Conservation (phyloP, 2,797 vertebrate species). For the Poecilia picta region DNA sequence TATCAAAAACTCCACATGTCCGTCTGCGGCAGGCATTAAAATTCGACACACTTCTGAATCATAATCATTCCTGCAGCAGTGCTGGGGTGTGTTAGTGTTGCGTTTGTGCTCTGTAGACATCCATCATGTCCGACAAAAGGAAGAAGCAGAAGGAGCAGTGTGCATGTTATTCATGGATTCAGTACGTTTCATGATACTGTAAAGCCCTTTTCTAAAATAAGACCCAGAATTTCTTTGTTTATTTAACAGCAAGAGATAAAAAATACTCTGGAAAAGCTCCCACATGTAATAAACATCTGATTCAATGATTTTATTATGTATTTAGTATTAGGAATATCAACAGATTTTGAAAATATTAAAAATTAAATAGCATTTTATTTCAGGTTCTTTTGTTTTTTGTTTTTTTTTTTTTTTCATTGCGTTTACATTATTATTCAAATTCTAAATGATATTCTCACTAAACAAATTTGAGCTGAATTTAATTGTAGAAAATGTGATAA, state of each 20-base stretch:
- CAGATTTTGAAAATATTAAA: background rate
- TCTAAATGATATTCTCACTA: background rate
- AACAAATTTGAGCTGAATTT: background rate
- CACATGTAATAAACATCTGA: background rate
- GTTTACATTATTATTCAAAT: background rate
- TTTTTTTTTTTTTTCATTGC: background rate
- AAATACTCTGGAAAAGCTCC: background rate
- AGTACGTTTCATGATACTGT: background rate
- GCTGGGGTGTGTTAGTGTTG: background rate
- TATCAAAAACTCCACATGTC: conserved; percentile 1
- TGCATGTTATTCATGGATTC: background rate
- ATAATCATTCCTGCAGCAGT: conserved; percentile 14
- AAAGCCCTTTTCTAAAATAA: background rate
- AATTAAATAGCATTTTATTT: background rate
- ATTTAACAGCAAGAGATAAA: background rate
- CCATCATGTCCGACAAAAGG: background rate
- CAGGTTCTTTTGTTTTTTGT: background rate
- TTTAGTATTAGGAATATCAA: background rate
- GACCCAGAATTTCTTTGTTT: background rate
- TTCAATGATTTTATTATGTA: background rate
- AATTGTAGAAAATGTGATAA: background rate
- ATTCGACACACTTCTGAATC: conserved; percentile 15
- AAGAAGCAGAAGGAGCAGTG: background rate
- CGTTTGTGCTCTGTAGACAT: background rate
- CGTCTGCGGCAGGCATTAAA: background rate